These are phyloP conservation scores for Amphiprion percula DNA, from an alignment of 2,113 vertebrate species.

Conservation along the genomic window DNA sequence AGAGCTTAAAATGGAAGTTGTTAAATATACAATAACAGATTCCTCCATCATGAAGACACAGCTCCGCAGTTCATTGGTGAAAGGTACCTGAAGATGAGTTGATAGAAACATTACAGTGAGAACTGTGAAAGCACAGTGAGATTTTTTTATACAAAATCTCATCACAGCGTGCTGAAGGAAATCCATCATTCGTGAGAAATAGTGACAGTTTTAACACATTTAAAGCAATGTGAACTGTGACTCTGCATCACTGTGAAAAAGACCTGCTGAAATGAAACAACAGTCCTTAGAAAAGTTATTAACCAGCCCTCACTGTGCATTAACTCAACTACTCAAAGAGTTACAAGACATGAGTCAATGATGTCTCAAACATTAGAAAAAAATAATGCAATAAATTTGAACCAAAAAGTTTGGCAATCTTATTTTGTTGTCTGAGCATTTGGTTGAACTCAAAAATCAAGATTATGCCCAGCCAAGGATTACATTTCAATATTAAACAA, in stretches of 20 bases:
- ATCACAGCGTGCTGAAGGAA: slow-evolving; percentile 29
- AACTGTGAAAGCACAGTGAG: slow-evolving; percentile 47
- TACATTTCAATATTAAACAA: slow-evolving; percentile 41
- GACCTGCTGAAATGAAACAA: slow-evolving; percentile 36
- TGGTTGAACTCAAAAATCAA: slow-evolving; percentile 36
- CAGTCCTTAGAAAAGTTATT: slow-evolving; percentile 27
- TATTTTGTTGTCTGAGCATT: slow-evolving; percentile 28
- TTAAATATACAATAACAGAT: slow-evolving; percentile 53
- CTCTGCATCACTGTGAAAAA: slow-evolving; percentile 41
- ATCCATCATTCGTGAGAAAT: slow-evolving; percentile 50
- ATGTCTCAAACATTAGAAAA: slow-evolving; percentile 42
- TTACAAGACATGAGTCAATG: slow-evolving; percentile 39
- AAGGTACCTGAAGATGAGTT: slow-evolving; percentile 58
- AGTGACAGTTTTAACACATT: slow-evolving; percentile 69
- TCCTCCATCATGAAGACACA: slow-evolving; percentile 32
- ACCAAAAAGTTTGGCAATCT: slow-evolving; percentile 29
- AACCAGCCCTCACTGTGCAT: slow-evolving; percentile 40
- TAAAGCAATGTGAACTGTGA: slow-evolving; percentile 70
- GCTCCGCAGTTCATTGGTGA: slow-evolving; percentile 58
- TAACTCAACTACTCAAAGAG: slow-evolving; percentile 19
- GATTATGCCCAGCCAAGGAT: slow-evolving; percentile 28
- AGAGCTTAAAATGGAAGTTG: slow-evolving; percentile 46
- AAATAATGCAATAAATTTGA: slow-evolving; percentile 28
- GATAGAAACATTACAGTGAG: slow-evolving; percentile 51
- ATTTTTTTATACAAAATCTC: slow-evolving; percentile 36